These are phyloP conservation scores for Lepidocyrtoides sp. DNA, from an alignment of 2,888 invertebrate species.

Conservation along the genomic window DNA sequence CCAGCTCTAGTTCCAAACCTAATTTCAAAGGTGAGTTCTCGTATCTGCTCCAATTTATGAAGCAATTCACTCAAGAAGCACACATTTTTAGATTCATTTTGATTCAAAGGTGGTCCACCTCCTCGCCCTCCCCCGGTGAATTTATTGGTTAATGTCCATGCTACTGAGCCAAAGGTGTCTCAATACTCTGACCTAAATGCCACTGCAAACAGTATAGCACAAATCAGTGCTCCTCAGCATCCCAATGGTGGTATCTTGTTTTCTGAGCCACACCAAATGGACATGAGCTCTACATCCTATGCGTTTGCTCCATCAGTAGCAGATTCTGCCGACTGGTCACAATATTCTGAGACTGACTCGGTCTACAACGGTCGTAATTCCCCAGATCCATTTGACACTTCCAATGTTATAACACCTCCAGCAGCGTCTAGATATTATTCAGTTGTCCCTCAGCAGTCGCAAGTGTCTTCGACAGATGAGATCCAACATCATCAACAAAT, in stretches of 20 bases:
- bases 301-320: conserved; percentile 77
- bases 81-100: background rate
- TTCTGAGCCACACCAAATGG: conserved; percentile 21
- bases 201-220: conserved; percentile 4
- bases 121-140: conserved; percentile 77
- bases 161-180: conserved; percentile 85
- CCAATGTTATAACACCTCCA: conserved; percentile 86
- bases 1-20: conserved; percentile 93
- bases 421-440: conserved; percentile 82
- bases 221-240: conserved; percentile 46
- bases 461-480: conserved; percentile 8
- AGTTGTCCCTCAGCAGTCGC: conserved; percentile 81
- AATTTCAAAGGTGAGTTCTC: conserved; percentile 87
- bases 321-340: conserved; percentile 82
- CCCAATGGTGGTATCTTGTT: background rate
- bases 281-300: conserved; percentile 51
- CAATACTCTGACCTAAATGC: conserved; percentile 71
- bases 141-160: conserved; percentile 60
- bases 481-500: background rate
- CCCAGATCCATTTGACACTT: conserved; percentile 91
- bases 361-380: conserved; percentile 80
- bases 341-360: conserved; percentile 78
- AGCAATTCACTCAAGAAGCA: background rate
- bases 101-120: conserved; percentile 69
- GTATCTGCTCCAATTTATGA: no score